Percentiles rank a stretch among this genome's conserved stretches.
Evolutionary conservation across 2,113 vertebrate genomes (phyloP).

Genomic region (Synodontis membranacea): DNA sequence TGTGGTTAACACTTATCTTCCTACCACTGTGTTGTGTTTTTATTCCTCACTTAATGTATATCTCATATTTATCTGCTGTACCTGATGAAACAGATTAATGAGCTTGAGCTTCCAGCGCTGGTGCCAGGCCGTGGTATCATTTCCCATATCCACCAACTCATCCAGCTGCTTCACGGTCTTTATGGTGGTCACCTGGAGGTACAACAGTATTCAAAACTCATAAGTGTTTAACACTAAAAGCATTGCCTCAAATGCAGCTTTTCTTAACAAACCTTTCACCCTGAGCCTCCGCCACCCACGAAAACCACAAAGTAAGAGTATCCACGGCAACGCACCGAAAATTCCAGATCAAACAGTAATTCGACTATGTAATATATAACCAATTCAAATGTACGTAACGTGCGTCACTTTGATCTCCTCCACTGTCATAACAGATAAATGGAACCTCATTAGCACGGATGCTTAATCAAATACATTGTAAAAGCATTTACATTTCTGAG

Average conservation of each 20-base stretch:
- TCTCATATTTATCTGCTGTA: conserved; percentile 54
- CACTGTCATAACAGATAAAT: conserved; percentile 6
- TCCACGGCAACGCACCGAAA: conserved; percentile 14
- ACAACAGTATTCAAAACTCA: background rate
- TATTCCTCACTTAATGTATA: background rate
- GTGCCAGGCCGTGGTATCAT: conserved; percentile 85
- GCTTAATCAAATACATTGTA: conserved; percentile 25
- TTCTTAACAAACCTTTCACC: background rate
- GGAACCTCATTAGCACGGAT: conserved; percentile 19
- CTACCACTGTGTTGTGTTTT: too few species aligned
- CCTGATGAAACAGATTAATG: conserved; percentile 85
- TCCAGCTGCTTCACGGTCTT: conserved; percentile 94
- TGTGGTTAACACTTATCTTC: too few species aligned
- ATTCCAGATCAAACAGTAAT: conserved; percentile 5
- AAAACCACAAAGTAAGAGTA: background rate
- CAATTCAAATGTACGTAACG: conserved; percentile 13
- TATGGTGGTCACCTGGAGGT: conserved; percentile 89
- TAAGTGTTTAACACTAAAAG: background rate
- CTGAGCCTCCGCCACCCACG: background rate
- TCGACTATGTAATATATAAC: conserved; percentile 7
- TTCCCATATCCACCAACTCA: conserved; percentile 88
- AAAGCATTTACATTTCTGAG: conserved; percentile 12
- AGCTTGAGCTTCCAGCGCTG: conserved; percentile 87
- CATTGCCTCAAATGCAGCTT: background rate
- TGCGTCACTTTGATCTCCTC: conserved; percentile 22